Conservation (phyloP, 2,113 vertebrate species). For the Machaerirhynchus nigripectus region DNA sequence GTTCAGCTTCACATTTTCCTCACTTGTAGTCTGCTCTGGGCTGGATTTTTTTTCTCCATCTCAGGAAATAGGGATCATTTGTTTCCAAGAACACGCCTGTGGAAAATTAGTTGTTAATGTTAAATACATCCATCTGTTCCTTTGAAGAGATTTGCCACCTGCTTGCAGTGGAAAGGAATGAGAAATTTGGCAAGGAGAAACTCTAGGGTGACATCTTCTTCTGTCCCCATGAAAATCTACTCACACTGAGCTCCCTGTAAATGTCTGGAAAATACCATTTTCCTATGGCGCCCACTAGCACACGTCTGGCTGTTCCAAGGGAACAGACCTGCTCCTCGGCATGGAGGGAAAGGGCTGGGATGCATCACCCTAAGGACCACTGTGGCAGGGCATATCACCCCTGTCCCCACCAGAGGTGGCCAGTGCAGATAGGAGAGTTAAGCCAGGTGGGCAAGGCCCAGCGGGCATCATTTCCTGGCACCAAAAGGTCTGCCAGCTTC, state of each 20-base stretch:
- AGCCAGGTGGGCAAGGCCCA: neutral
- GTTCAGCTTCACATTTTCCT: constrained; percentile 41
- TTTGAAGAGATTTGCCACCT: constrained; percentile 42
- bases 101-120: constrained; percentile 39
- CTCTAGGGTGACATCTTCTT: neutral
- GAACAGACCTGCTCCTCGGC: fast-evolving
- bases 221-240: neutral
- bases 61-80: constrained; percentile 29
- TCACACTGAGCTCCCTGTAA: neutral
- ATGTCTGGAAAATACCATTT: neutral
- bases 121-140: constrained; percentile 36
- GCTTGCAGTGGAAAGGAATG: neutral
- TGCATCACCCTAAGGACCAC: neutral
- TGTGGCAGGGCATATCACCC: neutral
- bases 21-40: neutral
- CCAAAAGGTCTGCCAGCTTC: neutral
- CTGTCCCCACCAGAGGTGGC: neutral
- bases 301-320: fast-evolving
- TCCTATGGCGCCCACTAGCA: fast-evolving
- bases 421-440: neutral
- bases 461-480: neutral
- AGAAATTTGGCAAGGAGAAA: neutral
- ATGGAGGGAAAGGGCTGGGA: neutral
- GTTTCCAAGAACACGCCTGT: neutral
- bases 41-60: neutral